Evolutionary conservation across 2,888 invertebrate species (phyloP).

Genomic region (Thymelicus lineola): DNA sequence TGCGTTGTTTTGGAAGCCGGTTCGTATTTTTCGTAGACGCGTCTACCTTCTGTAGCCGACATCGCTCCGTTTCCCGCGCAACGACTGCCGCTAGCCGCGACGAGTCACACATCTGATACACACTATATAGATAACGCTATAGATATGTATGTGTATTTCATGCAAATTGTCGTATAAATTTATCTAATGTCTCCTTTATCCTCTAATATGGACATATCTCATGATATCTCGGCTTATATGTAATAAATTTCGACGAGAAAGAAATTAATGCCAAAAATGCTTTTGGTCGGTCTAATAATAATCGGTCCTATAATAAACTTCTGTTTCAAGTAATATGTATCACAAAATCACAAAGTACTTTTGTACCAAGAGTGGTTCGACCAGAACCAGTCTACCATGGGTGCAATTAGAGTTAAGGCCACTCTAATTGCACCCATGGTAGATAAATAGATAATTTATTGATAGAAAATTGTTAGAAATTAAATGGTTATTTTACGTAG

Average conservation of each 20-base stretch:
- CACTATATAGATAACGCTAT: conserved; percentile 46
- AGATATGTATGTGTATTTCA: conserved; percentile 40
- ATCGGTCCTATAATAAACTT: too few species aligned
- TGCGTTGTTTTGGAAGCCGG: conserved; percentile 31
- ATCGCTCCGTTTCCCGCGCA: conserved; percentile 59
- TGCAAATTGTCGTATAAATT: conserved; percentile 39
- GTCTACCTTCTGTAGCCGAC: conserved; percentile 51
- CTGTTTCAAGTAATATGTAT: too few species aligned
- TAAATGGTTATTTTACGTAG: too few species aligned
- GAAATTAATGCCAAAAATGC: not conserved
- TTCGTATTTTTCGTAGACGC: conserved; percentile 36
- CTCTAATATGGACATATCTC: not conserved
- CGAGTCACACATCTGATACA: conserved; percentile 52
- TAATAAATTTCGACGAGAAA: not conserved
- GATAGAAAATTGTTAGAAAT: too few species aligned
- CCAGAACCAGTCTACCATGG: too few species aligned
- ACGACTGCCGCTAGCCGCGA: conserved; percentile 62
- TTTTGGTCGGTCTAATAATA: too few species aligned
- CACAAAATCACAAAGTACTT: too few species aligned
- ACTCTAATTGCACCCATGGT: too few species aligned
- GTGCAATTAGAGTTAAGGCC: too few species aligned
- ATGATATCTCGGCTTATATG: not conserved
- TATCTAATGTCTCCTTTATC: conserved; percentile 28
- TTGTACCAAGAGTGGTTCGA: too few species aligned
- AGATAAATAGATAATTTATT: too few species aligned